Evolutionary conservation across 2,797 vertebrate species (phyloP).

Genomic region (Parotocinclus haroldoi): DNA sequence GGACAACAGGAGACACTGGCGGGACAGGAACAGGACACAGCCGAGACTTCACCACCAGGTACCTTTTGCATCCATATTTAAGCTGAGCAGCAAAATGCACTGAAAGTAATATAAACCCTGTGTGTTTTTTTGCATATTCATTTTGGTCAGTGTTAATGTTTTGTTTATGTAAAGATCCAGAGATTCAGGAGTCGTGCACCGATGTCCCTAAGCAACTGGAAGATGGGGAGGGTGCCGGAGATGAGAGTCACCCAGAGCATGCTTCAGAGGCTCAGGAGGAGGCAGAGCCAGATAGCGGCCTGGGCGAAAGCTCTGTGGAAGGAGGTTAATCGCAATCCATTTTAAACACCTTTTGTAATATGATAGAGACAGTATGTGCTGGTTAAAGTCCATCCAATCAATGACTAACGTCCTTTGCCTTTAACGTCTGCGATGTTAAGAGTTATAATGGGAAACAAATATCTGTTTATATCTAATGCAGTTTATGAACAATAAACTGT

Average conservation of each 20-base stretch:
- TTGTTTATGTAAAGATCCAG: conserved; percentile 54
- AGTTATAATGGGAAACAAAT: neutral
- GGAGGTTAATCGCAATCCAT: conserved; percentile 31
- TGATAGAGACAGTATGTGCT: neutral
- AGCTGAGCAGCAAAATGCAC: neutral
- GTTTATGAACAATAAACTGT: too few species aligned
- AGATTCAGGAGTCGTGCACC: conserved; percentile 34
- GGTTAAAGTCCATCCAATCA: neutral
- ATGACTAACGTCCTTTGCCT: too few species aligned
- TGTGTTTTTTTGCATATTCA: neutral
- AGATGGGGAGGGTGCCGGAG: conserved; percentile 35
- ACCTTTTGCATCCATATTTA: neutral
- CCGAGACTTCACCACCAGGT: conserved; percentile 57
- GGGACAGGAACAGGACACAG: conserved; percentile 40
- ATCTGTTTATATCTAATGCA: too few species aligned
- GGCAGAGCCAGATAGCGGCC: conserved; percentile 44
- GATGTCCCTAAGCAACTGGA: conserved; percentile 26
- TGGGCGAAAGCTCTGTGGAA: conserved; percentile 49
- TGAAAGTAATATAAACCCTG: neutral
- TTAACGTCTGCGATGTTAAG: too few species aligned
- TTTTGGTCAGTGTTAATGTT: conserved; percentile 8
- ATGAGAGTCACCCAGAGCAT: conserved; percentile 23
- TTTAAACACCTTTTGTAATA: neutral
- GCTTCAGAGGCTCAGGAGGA: conserved; percentile 38
- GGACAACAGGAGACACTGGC: conserved; percentile 52